Conservation (phyloP, 2,113 vertebrate genomes). For the Antigone vipio region DNA sequence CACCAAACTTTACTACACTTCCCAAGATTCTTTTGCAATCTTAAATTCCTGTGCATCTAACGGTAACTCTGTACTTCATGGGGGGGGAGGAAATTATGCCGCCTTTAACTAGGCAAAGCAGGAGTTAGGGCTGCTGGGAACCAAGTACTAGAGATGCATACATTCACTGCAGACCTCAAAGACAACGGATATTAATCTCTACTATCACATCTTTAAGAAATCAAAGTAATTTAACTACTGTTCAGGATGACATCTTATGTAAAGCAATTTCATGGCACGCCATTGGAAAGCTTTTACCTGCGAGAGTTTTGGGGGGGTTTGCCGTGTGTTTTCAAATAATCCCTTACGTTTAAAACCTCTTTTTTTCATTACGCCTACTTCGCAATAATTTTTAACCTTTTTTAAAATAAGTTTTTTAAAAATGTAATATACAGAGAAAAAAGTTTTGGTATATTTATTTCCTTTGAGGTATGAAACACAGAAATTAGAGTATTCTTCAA, state of each 20-base stretch:
- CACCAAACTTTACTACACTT: neutral
- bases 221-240: neutral
- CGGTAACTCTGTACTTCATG: neutral
- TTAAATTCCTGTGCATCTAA: neutral
- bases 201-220: neutral
- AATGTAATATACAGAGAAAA: neutral
- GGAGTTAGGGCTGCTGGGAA: neutral
- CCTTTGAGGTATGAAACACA: neutral
- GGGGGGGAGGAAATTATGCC: neutral
- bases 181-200: neutral
- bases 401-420: neutral
- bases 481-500: neutral
- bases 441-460: neutral
- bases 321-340: neutral
- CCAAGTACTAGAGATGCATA: neutral
- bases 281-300: neutral
- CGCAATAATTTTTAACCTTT: neutral
- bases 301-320: neutral
- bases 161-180: neutral
- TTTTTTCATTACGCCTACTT: neutral
- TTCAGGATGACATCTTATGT: neutral
- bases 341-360: neutral
- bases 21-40: neutral
- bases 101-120: neutral
- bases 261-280: neutral